Evolutionary conservation across 2,888 invertebrate species (phyloP), one percentile per base, ranked within the genome.

Genomic region (Podotricha telesiphe): DNA sequence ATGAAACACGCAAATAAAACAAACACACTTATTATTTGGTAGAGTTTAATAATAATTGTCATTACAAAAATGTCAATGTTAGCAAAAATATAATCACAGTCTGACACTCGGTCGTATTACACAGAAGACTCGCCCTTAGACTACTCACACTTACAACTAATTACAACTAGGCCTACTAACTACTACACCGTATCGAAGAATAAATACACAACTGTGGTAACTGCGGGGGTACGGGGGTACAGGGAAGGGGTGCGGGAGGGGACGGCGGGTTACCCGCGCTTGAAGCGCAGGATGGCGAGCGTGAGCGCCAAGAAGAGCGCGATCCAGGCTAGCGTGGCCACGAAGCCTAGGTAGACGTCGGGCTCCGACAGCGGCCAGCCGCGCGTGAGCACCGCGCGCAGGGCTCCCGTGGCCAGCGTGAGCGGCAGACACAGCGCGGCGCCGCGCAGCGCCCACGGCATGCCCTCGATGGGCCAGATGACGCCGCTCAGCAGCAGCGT

Each of bases 401-500:
- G 93, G 0, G 98, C 96, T 51, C 98, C 96, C n/a, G 98, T 98
- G n/a, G 98, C 98, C 84, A 98, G 94, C 0, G 98, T 98, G 64
- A 98, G 90, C 0, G 98, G 98, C 63, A 98, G 94, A 78, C 96
- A 95, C 56, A 96, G 94, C 0, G 98, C 96, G 65, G 98, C 95
- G 86, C 97, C 97, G 77, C 96, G 94, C 42, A 99, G 91, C 69
- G 96, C 94, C 78, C 95, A 94, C 2, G 98, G 98, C 97, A 99
- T 98, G 68, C 98, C 98, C 86, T 99, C 98, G 73, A 98, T 96
- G 69, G 99, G 98, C 99, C 99, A 99, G 82, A 99, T 98, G 48
- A 98, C 98, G 67, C 98, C 98, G 79, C 98, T 98, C 58, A 98
- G 94, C 68, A 99, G 91, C 20, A 99, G 94, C 19, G 98, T 98